Evolutionary conservation across 2,113 vertebrate species (phyloP).

Genomic region (Xiphophorus couchianus): DNA sequence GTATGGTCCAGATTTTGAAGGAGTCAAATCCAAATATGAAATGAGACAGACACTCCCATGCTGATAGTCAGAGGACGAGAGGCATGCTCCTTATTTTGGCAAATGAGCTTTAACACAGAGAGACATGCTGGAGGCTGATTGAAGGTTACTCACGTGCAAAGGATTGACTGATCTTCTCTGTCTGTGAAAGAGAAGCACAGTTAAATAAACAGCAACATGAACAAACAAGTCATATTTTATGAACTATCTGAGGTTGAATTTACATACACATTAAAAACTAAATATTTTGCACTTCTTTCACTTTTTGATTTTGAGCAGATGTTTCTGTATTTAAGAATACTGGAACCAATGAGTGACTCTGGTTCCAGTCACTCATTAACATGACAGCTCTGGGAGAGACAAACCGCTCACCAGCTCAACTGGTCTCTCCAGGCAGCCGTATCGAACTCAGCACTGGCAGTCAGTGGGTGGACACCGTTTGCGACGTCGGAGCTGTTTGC

Average conservation of each 20-base stretch:
- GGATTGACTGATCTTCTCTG: conserved; percentile 91
- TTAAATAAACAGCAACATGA: not conserved
- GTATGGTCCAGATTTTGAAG: not conserved
- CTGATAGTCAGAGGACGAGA: not conserved
- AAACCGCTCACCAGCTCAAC: conserved; percentile 40
- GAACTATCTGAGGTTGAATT: too few species aligned
- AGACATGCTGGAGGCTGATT: not conserved
- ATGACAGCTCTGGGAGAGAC: not conserved
- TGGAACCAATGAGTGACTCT: not conserved
- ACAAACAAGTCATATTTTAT: too few species aligned
- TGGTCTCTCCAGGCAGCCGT: conserved; percentile 36
- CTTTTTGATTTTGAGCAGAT: not conserved
- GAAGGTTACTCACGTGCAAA: conserved; percentile 89
- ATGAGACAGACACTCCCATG: conserved; percentile 6
- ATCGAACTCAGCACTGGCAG: conserved; percentile 5
- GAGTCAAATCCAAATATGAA: not conserved
- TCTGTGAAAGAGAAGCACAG: conserved; percentile 75
- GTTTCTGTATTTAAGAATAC: not conserved
- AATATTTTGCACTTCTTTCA: not conserved
- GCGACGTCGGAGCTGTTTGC: conserved; percentile 17
- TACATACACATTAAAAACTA: too few species aligned
- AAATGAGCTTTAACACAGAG: conserved; percentile 16
- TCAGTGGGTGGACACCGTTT: conserved; percentile 33
- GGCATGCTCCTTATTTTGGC: conserved; percentile 5
- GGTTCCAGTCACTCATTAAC: conserved; percentile 1